Base-by-base conservation (phyloP, 1,140 invertebrate genomes). In the Pseudomyrmex concolor region DNA sequence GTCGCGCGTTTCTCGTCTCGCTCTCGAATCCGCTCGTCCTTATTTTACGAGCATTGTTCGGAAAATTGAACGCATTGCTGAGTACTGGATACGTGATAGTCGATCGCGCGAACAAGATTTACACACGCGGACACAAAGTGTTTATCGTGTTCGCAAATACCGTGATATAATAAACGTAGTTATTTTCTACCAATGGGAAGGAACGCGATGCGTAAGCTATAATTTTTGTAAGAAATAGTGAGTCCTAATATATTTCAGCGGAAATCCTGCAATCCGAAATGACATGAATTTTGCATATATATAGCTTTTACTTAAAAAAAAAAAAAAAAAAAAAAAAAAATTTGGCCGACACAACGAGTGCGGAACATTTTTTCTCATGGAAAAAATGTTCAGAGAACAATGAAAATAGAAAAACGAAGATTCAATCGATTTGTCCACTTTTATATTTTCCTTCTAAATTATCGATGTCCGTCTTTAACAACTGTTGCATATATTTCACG, bases 341-440 rank as follows among this genome's bases (percentile, higher is more conserved):
- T 90, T 89, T 90, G 90, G 88, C 64, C 60, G 84, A 88, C 85
- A 91, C 84, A 83, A 86, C 3, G 89, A 10, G 25, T 34, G 12
- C 50, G 3, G 54, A 3, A 43, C 34, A n/a, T n/a, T 43, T 22
- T 17, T 62, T 62, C 82, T 45, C 48, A 77, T 86, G 84, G 34
- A n/a, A n/a, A n/a, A n/a, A n/a, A n/a, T n/a, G 19, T 22, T 34
- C 76, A 43, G 17, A 22, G 45, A 73, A 86, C 84, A 85, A 86
- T 81, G 45, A 71, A 10, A 59, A 51, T n/a, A 50, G 68, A 57
- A 74, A 82, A 86, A 45, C 12, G 34, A 63, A 86, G 82, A 86
- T 86, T 64, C 17, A 86, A 74, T 15, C 66, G 50, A 80, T 85
- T 85, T 88, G 25, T 80, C 54, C 73, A 64, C 19, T 34, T 83